Evolutionary conservation across 2,888 invertebrate species (phyloP), one percentile per base, ranked within the genome.

Genomic region (Andrena marginata): DNA sequence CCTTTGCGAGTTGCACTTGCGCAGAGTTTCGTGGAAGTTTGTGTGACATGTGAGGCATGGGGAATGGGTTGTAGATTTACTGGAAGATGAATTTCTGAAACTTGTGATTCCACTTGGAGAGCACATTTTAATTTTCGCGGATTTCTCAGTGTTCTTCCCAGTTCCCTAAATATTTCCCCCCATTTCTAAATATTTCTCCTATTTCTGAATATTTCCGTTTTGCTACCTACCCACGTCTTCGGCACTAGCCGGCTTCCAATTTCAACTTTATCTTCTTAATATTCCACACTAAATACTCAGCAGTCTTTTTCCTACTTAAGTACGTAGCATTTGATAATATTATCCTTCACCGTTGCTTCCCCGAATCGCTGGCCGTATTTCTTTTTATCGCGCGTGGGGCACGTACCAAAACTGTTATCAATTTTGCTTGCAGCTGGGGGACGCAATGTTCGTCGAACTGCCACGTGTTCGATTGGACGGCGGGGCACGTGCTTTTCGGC

Each of bases 381-480:
- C 20, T 23, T 23, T 23, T n/a, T 26, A 56, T 56, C 56, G 26
- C 20, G 26, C 1, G 42, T 42, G 3, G 2, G 7, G 1, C 20
- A 49, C 23, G 20, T 20, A 51, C 26, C 10, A 51, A 51, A 10
- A 29, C 5, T 5, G 10, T 48, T 26, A 0, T 4, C 10, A 13
- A 23, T 78, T 85, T 68, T 74, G 67, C 81, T 89, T 91, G 2
- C 92, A 95, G 95, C 93, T 95, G 88, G 95, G 95, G 23, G 95
- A 95, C 89, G 94, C 95, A n/a, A 93, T 95, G 91, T 95, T 95
- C 92, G 95, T 95, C 63, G 95, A 95, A 85, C 93, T 96, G 79
- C 96, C 96, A 29, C 95, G 96, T 16, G 96, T 97, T 65, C 95
- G 97, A 72, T 94, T 97, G 85, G 97, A 97, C 92, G 96, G 96